Evolutionary conservation across 1,140 invertebrate species (phyloP), one percentile per base, ranked within the genome.

Genomic region (Diprion similis): DNA sequence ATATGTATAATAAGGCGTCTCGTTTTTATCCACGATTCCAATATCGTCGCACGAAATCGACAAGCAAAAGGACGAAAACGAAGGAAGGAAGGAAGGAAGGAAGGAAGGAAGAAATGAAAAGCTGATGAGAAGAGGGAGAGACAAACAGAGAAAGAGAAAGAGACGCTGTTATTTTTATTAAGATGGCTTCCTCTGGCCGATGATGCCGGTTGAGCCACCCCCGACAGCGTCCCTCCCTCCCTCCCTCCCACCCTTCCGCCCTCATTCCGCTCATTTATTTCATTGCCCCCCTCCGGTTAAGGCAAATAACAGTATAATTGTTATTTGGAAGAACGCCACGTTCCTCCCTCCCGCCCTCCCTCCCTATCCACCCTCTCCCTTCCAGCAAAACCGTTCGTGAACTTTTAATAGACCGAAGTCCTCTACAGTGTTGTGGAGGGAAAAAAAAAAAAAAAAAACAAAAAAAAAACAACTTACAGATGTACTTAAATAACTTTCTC

Each of bases 31-130:
- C 24, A 3, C 24, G 24, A 37, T 37, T 37, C 24, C 24, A 6
- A 3, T 80, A 82, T 83, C 80, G 82, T 78, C 77, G 76, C 19
- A 77, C 69, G 75, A 79, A 76, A 72, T 76, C 66, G 72, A n/a
- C n/a, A n/a, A 17, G 48, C 45, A 73, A 45, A 72, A 66, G 46
- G 73, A 74, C n/a, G 45, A 59, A 65, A 68, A 73, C 65, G 59
- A 47, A 11, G 66, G 69, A 69, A 24, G 64, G 46, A 17, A 48
- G 17, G 66, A 65, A 68, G 59, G 59, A 64, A 67, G 13, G 66
- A 67, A 18, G 59, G 70, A 72, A 66, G 51, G 24, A 37, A 37
- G 24, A 37, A 37, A 37, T 37, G 24, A 37, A 37, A 37, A 37
- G 24, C 24, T 37, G 24, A 37, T 37, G 24, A 37, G 24, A 37